Percentiles rank a stretch among this genome's conserved stretches.
Conservation (phyloP, 1,140 invertebrate genomes). For the Anoplolepis gracilipes region DNA sequence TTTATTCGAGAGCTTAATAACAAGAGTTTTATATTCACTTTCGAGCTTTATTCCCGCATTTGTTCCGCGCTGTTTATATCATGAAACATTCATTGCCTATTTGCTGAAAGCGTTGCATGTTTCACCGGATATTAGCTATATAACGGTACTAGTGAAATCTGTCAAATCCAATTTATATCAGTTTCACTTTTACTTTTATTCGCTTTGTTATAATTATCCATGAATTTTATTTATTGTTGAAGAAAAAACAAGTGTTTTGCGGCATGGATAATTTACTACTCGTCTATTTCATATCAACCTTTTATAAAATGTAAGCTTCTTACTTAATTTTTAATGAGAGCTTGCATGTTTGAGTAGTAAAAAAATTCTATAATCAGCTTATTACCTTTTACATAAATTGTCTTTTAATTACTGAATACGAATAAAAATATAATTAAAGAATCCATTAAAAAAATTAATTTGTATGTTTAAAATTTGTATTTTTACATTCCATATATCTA, state of each 20-base stretch:
- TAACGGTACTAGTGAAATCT: background rate
- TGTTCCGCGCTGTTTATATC: conserved; percentile 1
- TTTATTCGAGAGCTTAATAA: background rate
- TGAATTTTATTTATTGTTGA: background rate
- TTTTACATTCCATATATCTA: background rate
- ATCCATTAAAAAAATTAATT: background rate
- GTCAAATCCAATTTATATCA: conserved; percentile 33
- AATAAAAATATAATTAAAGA: background rate
- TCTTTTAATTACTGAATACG: background rate
- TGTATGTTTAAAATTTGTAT: background rate
- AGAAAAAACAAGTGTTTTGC: background rate
- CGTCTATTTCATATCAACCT: background rate
- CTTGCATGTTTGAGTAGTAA: background rate
- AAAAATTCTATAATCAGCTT: background rate
- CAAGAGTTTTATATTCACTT: background rate
- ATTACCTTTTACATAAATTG: background rate
- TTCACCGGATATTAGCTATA: conserved; percentile 6
- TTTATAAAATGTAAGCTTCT: background rate
- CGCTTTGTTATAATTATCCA: background rate
- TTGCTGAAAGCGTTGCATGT: conserved; percentile 50
- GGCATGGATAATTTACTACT: background rate
- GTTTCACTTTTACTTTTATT: background rate
- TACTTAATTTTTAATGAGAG: background rate
- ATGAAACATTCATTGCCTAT: conserved; percentile 24
- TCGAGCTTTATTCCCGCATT: background rate